Evolutionary conservation across 37 sponge, comb jelly and placozoan genomes (phyloP).

Genomic region (Axinella damicornis): DNA sequence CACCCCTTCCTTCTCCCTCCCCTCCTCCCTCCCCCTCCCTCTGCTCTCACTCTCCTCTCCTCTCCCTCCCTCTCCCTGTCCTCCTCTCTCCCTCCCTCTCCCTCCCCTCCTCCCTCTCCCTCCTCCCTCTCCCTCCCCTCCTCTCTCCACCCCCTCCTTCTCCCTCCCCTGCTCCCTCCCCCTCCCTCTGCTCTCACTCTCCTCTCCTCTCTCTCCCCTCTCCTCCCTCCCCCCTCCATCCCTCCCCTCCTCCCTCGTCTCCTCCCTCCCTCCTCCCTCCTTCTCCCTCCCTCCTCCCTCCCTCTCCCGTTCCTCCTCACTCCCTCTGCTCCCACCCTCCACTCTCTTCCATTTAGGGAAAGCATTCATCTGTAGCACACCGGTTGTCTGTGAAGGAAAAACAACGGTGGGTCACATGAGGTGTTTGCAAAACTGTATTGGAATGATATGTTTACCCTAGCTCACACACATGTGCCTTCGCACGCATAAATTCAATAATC

Average conservation of each 20-base stretch:
- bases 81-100: neutral
- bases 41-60: neutral
- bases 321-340: too few relatives aligned
- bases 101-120: neutral
- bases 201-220: neutral
- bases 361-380: slow-evolving; percentile 72
- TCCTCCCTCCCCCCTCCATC: neutral
- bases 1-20: neutral
- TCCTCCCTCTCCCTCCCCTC: neutral
- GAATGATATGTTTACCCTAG: too few relatives aligned
- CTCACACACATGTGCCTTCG: too few relatives aligned
- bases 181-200: neutral
- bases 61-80: neutral
- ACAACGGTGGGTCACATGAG: slow-evolving; percentile 59
- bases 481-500: too few relatives aligned
- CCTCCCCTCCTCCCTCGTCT: too few relatives aligned
- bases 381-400: slow-evolving; percentile 80
- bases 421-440: neutral
- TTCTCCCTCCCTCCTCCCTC: too few relatives aligned
- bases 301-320: too few relatives aligned
- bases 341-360: slow-evolving; percentile 42
- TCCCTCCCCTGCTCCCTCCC: neutral
- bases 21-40: too few relatives aligned
- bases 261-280: too few relatives aligned
- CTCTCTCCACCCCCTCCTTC: neutral